A percentile compares a stretch with the other conserved stretches of the same genome.
Conservation (phyloP, 2,797 vertebrate genomes). For the Podarcis lilfordi region DNA sequence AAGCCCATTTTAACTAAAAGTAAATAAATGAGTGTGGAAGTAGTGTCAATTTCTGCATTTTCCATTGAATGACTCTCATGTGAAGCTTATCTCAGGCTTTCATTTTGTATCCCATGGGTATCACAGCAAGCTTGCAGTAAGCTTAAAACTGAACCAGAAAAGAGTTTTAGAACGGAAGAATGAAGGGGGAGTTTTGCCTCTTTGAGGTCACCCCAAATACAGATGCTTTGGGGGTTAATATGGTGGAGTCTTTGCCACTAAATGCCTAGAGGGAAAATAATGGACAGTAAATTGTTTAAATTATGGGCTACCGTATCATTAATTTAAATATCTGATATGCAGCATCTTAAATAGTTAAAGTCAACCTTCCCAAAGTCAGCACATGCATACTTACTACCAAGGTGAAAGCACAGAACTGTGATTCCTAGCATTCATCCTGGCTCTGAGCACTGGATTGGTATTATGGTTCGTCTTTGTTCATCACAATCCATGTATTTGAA, state of each 20-base stretch:
- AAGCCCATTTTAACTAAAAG: not conserved
- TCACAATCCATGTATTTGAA: not conserved
- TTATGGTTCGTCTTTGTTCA: not conserved
- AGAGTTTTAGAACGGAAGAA: slow-evolving; percentile 23
- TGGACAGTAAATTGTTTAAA: not conserved
- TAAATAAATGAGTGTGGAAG: slow-evolving; percentile 3
- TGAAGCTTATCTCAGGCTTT: slow-evolving; percentile 60
- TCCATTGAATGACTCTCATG: slow-evolving; percentile 45
- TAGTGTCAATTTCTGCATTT: slow-evolving; percentile 41
- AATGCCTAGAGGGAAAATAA: not conserved
- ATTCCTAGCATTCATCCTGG: not conserved
- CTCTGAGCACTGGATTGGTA: not conserved
- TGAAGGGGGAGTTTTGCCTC: not conserved
- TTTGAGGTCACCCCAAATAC: slow-evolving; percentile 23
- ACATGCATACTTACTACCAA: not conserved
- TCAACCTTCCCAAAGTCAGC: not conserved
- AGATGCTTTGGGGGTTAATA: slow-evolving; percentile 31
- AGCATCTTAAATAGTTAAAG: not conserved
- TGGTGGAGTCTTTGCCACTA: not conserved
- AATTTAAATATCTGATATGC: not conserved
- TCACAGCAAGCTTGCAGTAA: slow-evolving; percentile 43
- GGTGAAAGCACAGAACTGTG: not conserved
- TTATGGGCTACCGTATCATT: not conserved
- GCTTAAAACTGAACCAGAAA: slow-evolving; percentile 37
- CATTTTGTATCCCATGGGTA: slow-evolving; percentile 48